phyloP scores from a whole-genome alignment of 2,888 invertebrate species.

The Carabus problematicus region DNA sequence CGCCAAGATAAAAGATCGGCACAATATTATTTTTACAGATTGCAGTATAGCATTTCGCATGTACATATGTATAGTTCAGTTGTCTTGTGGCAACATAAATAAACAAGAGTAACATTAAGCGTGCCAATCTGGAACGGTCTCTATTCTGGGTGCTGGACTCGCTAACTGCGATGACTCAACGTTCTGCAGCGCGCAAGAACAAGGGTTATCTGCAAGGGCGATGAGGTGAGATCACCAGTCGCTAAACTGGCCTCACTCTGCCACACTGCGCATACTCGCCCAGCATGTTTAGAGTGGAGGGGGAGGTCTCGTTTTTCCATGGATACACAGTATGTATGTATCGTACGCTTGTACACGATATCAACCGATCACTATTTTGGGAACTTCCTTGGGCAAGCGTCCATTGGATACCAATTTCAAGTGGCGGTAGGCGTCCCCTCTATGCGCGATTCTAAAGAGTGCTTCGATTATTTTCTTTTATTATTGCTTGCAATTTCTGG shows the following conservation, averaged over 20 bases:
- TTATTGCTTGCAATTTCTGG: conserved; percentile 16
- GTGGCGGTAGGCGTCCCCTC: conserved; percentile 38
- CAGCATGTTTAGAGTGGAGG: no score
- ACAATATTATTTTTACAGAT: no score
- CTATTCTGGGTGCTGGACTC: conserved; percentile 21
- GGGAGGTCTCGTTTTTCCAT: no score
- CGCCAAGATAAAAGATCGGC: no score
- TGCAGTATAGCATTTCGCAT: no score
- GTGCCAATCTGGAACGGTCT: conserved; percentile 17
- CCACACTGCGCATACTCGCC: no score
- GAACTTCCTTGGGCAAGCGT: conserved; percentile 53
- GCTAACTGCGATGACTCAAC: neutral
- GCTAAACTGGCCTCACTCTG: no score
- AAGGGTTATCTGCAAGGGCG: conserved; percentile 2
- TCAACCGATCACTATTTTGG: conserved; percentile 50
- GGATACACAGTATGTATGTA: no score
- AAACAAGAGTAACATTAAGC: conserved; percentile 13
- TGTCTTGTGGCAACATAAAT: conserved; percentile 1
- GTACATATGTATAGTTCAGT: no score
- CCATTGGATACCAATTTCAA: conserved; percentile 48
- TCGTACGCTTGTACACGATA: no score
- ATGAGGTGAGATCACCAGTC: conserved; percentile 6
- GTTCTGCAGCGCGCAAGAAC: conserved; percentile 7
- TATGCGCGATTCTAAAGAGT: conserved; percentile 1
- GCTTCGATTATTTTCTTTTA: conserved; percentile 11